Percentiles rank a stretch among this genome's conserved stretches.
Conservation (phyloP, 2,113 vertebrate species). For the Indri indri region DNA sequence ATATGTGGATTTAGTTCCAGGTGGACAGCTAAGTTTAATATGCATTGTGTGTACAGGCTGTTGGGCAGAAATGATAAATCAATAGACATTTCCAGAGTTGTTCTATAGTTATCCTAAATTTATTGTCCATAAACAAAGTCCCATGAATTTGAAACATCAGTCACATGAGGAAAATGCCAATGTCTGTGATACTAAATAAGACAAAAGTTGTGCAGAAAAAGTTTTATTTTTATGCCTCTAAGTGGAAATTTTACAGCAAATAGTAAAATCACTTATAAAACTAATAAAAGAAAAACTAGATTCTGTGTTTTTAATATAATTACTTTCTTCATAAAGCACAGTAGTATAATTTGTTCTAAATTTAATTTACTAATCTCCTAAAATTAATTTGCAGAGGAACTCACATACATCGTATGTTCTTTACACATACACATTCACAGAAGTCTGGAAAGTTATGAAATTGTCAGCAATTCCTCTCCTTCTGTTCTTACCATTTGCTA, state of each 20-base stretch:
- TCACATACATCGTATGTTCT: not conserved
- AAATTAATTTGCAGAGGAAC: not conserved
- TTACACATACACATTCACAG: not conserved
- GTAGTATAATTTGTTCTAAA: slow-evolving; percentile 12
- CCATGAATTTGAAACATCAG: not conserved
- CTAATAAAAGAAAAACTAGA: slow-evolving; percentile 7
- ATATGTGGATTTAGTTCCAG: not conserved
- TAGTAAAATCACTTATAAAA: slow-evolving; percentile 1
- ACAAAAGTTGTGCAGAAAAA: not conserved
- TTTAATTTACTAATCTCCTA: slow-evolving; percentile 6
- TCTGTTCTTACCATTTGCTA: not conserved
- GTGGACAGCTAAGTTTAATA: not conserved
- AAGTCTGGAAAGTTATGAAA: not conserved
- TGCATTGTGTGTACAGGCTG: not conserved
- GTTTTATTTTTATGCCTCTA: not conserved
- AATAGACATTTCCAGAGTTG: not conserved
- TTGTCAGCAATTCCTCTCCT: not conserved
- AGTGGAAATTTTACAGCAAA: not conserved
- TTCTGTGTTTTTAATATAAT: not conserved
- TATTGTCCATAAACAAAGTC: not conserved
- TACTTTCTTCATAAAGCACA: slow-evolving; percentile 30
- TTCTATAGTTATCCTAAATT: slow-evolving; percentile 18
- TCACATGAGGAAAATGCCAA: not conserved
- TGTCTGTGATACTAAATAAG: not conserved
- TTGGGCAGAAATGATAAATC: not conserved